phyloP scores from a whole-genome alignment of 1,140 invertebrate species.

The Drosophila lacteicornis region DNA sequence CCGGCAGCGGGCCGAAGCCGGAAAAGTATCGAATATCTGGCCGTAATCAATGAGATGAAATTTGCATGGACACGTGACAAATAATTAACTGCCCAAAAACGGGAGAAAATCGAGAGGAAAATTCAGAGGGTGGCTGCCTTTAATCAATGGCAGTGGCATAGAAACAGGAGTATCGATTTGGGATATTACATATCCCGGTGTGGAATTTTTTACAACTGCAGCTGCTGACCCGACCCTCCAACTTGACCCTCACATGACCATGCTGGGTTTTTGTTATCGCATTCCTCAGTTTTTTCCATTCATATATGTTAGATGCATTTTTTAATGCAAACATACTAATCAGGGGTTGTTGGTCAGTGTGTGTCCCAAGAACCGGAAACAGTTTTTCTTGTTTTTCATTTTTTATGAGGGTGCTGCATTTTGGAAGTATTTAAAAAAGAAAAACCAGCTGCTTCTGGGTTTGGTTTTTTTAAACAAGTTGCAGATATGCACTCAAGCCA shows the following conservation, averaged over 20 bases:
- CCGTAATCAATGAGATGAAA: conserved; percentile 75
- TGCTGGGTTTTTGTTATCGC: conserved; percentile 74
- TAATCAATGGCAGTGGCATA: conserved; percentile 51
- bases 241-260: conserved; percentile 74
- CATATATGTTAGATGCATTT: conserved; percentile 31
- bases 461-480: conserved; percentile 41
- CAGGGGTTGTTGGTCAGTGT: conserved; percentile 60
- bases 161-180: conserved; percentile 39
- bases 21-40: conserved; percentile 70
- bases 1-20: conserved; percentile 9
- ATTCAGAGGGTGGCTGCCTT: conserved; percentile 31
- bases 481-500: conserved; percentile 28
- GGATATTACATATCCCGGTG: conserved; percentile 4
- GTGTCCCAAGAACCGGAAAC: conserved; percentile 65
- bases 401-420: conserved; percentile 75
- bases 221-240: conserved; percentile 67
- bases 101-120: background rate
- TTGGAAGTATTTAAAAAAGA: conserved; percentile 23
- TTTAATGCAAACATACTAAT: conserved; percentile 79
- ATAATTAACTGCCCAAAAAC: conserved; percentile 74
- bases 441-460: conserved; percentile 31
- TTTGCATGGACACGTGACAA: conserved; percentile 84
- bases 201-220: conserved; percentile 56
- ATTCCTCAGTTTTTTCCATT: conserved; percentile 19
- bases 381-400: conserved; percentile 36